Base-by-base conservation (phyloP, 2,113 vertebrate species). In the Sterrhoptilus dennistouni region DNA sequence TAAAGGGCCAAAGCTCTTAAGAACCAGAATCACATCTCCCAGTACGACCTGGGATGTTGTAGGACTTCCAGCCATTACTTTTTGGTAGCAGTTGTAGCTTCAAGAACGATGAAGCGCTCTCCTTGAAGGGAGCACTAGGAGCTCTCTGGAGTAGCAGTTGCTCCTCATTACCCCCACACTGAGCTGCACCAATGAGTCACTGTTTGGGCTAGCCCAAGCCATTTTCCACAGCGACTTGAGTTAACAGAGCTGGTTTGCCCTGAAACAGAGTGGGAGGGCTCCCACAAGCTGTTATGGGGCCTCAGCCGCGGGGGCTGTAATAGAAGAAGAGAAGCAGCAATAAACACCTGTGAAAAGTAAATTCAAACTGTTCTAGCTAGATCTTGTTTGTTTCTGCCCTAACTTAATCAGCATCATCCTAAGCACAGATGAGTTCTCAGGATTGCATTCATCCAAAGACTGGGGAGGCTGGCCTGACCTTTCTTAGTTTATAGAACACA, bases 341-440 rank as follows among this genome's bases (percentile, higher is more conserved):
- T 66, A 93, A 92, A 80, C 79, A 90, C 75, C 93, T 92, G 91
- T 59, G 80, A 57, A 93, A 93, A 94, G 89, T 78, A 95, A 92
- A 95, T 90, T 86, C 76, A 89, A 68, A 95, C 80, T 87, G 83
- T 52, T 95, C 76, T 63, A 81, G 83, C 56, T 69, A 75, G 79
- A 90, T 81, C 68, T 90, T 93, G 63, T 94, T 95, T 90, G 38
- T 83, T 75, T 50, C 76, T 56, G 31, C 27, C 16, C 56, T 95
- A 93, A 95, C 83, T 77, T 90, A 66, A 92, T 91, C 79, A 92
- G 52, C 52, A 78, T 47, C 79, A 78, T 87, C 68, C 76, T 71
- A 86, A 92, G 29, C 11, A 68, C 10, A 44, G 68, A 74, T 7
- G 13, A 83, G n/a, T 78, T 90, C 40, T 83, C 33, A 70, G 60